Base-by-base conservation (phyloP, 2,113 vertebrate species). In the Nibea albiflora region DNA sequence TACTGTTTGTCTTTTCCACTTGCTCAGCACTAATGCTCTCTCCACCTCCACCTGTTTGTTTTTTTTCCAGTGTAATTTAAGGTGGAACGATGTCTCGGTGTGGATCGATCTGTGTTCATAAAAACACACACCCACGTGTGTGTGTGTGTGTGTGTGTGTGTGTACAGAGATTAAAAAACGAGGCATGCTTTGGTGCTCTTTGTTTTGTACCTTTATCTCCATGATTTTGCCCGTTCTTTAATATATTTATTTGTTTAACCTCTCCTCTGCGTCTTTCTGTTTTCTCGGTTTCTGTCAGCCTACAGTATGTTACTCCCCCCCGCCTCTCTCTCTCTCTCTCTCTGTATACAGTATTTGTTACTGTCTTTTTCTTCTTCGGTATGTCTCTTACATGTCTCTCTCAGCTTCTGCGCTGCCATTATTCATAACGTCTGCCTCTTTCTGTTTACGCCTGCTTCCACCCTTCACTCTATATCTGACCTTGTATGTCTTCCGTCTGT, bases 31-130 rank as follows among this genome's bases (percentile, higher is more conserved):
- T 52, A 22, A 50, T 12, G 28, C 47, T 58, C 24, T 71, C 68
- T 75, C 53, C 76, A 46, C 81, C 81, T 84, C 58, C 68, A 63
- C 76, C 68, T 78, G 85, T 80, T 65, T 68, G 26, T 28, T 31
- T 35, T 35, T 35, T 35, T 35, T 5, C 44, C 52, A 50, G 52
- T 44, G 57, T 50, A 56, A 28, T 70, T 73, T 47, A 66, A 46
- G 66, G 75, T 77, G 61, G 54, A 44, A 26, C 5, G 56, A 52
- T 62, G 24, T 78, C 22, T 63, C 28, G 1, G 44, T 31, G 54
- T 17, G 44, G 11, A 64, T 56, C 17, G 5, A 50, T 42, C 26
- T 19, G 24, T n/a, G 31, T 39, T 58, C 61, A 50, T 50, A 17
- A 49, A 71, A 65, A 64, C 61, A 26, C 5, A 49, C 68, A 11